Base-by-base conservation (phyloP, 1,140 invertebrate species). In the Pogonomyrmex californicus region DNA sequence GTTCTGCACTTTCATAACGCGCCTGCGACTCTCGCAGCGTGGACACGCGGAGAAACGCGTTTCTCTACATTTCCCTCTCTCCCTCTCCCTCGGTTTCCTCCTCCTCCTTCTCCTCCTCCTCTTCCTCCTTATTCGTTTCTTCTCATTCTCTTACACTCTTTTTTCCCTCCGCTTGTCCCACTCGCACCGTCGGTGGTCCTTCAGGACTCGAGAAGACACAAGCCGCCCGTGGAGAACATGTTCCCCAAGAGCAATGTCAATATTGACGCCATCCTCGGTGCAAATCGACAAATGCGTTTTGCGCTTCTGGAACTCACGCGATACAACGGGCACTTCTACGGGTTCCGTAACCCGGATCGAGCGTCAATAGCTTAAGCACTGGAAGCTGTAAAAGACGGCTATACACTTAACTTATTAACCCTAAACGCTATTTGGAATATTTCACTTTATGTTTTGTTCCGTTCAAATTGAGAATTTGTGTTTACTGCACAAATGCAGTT, bases 241-340 rank as follows among this genome's bases (percentile, higher is more conserved):
- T 89, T 88, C 65, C 14, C 86, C 68, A 58, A 93, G 93, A 93
- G 93, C 89, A 91, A 78, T 79, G 91, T 91, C 92, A 93, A 93
- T 93, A 93, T 92, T 92, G 91, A 91, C 85, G 86, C 86, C n/a
- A 85, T 91, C 86, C 90, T 91, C 90, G 73, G 91, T 88, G 89
- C 83, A 89, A 91, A 90, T 93, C 89, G 90, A 86, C 87, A 91
- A 90, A 90, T 88, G 73, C 62, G 73, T 78, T 86, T 87, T 86
- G 68, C 82, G 73, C 90, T 91, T 75, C 90, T 88, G 90, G 81
- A 88, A 81, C 85, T 87, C 73, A 79, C 66, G 44, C 79, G 58
- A 82, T 65, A 66, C 87, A 85, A 56, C 60, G 73, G 33, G 63
- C 51, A 44, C 54, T 70, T 30, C 36, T n/a, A 30, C 23, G 60